Evolutionary conservation across 1,140 invertebrate genomes (phyloP).

Genomic region (Pseudobourletiella spinata): DNA sequence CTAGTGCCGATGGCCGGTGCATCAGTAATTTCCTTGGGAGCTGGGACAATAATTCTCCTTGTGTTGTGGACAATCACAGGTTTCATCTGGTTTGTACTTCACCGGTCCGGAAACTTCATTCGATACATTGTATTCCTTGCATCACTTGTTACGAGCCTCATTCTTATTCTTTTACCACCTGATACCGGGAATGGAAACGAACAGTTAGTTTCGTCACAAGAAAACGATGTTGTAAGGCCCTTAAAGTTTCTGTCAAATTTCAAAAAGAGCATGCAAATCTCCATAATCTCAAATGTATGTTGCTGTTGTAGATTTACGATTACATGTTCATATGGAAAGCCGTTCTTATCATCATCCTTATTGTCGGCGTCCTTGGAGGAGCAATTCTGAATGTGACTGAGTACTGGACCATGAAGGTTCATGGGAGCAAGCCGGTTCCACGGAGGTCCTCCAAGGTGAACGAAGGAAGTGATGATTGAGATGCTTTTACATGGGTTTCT

Average conservation of each 20-base stretch:
- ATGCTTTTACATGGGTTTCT: no score
- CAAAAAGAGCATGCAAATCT: not conserved
- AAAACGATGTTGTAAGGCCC: constrained; percentile 2
- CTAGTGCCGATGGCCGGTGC: constrained; percentile 21
- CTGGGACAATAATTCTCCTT: constrained; percentile 12
- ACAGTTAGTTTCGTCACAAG: not conserved
- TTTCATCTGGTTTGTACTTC: constrained; percentile 8
- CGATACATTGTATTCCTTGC: not conserved
- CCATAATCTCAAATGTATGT: not conserved
- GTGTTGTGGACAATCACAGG: constrained; percentile 11
- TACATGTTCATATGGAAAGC: constrained; percentile 23
- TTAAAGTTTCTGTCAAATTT: not conserved
- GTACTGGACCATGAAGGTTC: constrained; percentile 19
- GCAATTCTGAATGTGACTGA: not conserved
- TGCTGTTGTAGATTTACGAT: constrained; percentile 15
- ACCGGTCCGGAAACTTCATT: not conserved
- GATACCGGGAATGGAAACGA: not conserved
- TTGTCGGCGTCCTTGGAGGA: constrained; percentile 2
- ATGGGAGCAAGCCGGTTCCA: constrained; percentile 8
- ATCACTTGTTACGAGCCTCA: not conserved
- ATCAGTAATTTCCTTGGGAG: not conserved
- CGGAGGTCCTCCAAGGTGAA: not conserved
- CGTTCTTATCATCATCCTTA: constrained; percentile 6
- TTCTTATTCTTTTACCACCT: constrained; percentile 10
- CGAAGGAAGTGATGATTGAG: no score